Conservation (phyloP, 2,888 invertebrate species). For the Falcaria lacertinaria region DNA sequence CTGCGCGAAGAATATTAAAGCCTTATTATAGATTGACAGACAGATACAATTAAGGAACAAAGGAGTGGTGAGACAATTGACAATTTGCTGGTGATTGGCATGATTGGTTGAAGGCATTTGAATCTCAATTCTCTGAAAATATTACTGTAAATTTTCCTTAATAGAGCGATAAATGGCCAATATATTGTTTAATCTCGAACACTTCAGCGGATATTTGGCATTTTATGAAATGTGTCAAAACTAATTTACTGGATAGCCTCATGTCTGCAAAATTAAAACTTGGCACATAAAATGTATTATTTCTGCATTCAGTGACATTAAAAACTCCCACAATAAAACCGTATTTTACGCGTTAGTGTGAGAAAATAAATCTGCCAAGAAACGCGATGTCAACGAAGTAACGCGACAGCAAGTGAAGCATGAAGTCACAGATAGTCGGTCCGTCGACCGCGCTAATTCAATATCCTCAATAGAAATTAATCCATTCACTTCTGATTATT, state of each 20-base stretch:
- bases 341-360: constrained; percentile 28
- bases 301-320: not conserved
- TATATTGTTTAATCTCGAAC: not conserved
- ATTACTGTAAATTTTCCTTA: not conserved
- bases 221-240: too few relatives aligned
- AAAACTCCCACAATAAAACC: constrained; percentile 4
- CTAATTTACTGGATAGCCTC: too few relatives aligned
- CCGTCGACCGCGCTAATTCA: constrained; percentile 23
- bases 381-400: constrained; percentile 29
- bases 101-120: not conserved
- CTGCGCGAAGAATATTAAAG: not conserved
- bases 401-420: constrained; percentile 36
- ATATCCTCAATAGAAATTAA: constrained; percentile 20
- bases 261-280: too few relatives aligned
- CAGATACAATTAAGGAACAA: not conserved
- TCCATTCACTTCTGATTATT: constrained; percentile 6
- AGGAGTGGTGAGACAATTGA: not conserved
- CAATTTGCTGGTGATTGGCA: not conserved
- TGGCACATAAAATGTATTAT: not conserved
- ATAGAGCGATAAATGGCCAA: too few relatives aligned
- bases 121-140: not conserved
- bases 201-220: not conserved
- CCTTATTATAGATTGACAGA: not conserved
- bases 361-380: constrained; percentile 28
- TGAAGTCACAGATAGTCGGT: constrained; percentile 43